Percentiles rank a stretch among this genome's conserved stretches.
These are phyloP conservation scores for Drosophila grimshawi DNA, from an alignment of 1,140 invertebrate genomes.

Conservation along the genomic window DNA sequence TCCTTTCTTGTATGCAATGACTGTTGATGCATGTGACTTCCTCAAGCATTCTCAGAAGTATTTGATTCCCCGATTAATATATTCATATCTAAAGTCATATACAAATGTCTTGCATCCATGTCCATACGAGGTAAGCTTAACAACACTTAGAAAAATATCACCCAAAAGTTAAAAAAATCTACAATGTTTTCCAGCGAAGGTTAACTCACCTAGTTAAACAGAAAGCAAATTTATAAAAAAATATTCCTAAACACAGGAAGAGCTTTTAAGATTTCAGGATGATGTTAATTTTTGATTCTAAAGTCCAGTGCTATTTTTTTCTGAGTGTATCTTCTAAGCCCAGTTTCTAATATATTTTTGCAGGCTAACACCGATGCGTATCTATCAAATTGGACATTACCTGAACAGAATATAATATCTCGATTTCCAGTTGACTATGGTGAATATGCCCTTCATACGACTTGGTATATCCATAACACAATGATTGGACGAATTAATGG, in stretches of 20 bases:
- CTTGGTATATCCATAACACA: not conserved
- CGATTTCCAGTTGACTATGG: slow-evolving; percentile 1
- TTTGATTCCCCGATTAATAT: not conserved
- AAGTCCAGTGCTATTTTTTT: not conserved
- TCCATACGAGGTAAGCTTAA: not conserved
- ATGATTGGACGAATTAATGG: not conserved
- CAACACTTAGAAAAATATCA: no score
- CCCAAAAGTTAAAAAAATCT: no score
- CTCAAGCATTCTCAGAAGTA: not conserved
- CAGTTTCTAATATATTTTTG: not conserved
- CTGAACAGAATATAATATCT: not conserved
- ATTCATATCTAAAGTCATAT: not conserved
- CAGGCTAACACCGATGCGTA: not conserved
- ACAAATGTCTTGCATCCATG: not conserved
- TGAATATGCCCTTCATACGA: not conserved
- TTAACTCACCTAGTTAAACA: no score
- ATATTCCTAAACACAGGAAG: no score
- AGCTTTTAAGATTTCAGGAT: no score
- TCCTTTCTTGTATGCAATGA: not conserved
- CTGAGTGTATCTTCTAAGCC: not conserved
- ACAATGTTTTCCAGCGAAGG: no score
- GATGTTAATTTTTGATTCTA: no score
- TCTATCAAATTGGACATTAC: not conserved
- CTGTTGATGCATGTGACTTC: not conserved
- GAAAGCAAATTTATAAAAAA: no score